Conservation (phyloP, 2,113 vertebrate genomes). For the Lamprotornis superbus region DNA sequence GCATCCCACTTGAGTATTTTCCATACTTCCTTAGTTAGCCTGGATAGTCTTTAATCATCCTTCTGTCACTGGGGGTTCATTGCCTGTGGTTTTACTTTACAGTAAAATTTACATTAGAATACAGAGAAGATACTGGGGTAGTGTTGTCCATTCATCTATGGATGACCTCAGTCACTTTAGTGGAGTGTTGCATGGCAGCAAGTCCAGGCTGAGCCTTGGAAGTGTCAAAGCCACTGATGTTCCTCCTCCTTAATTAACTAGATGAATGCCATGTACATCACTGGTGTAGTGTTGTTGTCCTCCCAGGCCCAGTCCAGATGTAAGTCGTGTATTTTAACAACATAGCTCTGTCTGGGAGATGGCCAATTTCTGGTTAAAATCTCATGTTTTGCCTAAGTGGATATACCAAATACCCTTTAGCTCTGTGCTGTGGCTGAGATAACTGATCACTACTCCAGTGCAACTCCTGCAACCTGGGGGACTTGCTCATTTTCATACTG, state of each 20-base stretch:
- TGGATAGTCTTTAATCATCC: neutral
- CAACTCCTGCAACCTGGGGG: neutral
- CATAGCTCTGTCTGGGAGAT: neutral
- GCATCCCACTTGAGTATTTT: neutral
- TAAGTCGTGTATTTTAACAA: neutral
- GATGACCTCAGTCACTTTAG: neutral
- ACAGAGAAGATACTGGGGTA: neutral
- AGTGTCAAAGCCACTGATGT: neutral
- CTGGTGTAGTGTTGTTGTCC: neutral
- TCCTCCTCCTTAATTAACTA: neutral
- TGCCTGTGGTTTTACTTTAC: neutral
- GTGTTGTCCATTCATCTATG: neutral
- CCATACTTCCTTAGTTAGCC: neutral
- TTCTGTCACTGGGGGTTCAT: neutral
- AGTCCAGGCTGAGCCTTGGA: neutral
- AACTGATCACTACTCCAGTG: neutral
- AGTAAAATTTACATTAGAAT: neutral
- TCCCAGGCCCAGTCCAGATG: neutral
- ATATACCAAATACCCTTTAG: neutral
- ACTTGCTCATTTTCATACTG: neutral
- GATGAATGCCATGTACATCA: neutral
- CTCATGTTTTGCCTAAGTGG: rapidly evolving
- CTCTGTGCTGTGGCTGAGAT: neutral
- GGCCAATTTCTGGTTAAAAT: neutral
- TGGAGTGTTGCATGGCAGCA: neutral